phyloP scores from a whole-genome alignment of 2,888 invertebrate genomes.

The Alcis repandata region DNA sequence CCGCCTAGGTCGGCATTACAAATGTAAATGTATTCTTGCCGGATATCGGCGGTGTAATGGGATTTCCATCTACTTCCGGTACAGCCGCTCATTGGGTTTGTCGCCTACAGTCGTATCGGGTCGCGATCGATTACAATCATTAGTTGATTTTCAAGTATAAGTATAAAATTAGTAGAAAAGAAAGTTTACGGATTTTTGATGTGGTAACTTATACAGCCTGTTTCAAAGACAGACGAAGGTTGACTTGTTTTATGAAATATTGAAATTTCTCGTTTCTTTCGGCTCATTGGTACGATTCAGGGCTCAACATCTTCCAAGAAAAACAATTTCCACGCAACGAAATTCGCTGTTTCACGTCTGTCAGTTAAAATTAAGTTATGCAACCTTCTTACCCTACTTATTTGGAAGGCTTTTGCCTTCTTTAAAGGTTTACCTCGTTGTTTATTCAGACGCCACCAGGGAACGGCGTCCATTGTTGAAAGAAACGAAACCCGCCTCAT shows the following conservation, averaged over 20 bases:
- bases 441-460: slow-evolving; percentile 33
- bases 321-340: slow-evolving; percentile 36
- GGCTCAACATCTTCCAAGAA: slow-evolving; percentile 28
- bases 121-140: slow-evolving; percentile 14
- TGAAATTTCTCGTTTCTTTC: slow-evolving; percentile 3
- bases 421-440: slow-evolving; percentile 36
- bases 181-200: background rate
- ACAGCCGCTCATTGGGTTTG: slow-evolving; percentile 30
- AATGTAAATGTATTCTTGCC: slow-evolving; percentile 33
- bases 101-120: slow-evolving; percentile 7
- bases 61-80: slow-evolving; percentile 29
- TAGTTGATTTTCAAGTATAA: background rate
- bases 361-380: slow-evolving; percentile 39
- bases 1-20: slow-evolving; percentile 9
- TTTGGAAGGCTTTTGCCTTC: slow-evolving; percentile 32
- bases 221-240: background rate
- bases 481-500: slow-evolving; percentile 35
- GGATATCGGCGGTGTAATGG: slow-evolving; percentile 32
- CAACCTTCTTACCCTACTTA: slow-evolving; percentile 39
- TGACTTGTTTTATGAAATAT: background rate
- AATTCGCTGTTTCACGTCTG: slow-evolving; percentile 37
- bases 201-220: too few species aligned
- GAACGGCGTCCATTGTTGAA: slow-evolving; percentile 30
- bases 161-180: background rate
- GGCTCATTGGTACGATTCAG: slow-evolving; percentile 23